Base-by-base conservation (phyloP, 2,797 vertebrate species). In the Austrolebias charrua region DNA sequence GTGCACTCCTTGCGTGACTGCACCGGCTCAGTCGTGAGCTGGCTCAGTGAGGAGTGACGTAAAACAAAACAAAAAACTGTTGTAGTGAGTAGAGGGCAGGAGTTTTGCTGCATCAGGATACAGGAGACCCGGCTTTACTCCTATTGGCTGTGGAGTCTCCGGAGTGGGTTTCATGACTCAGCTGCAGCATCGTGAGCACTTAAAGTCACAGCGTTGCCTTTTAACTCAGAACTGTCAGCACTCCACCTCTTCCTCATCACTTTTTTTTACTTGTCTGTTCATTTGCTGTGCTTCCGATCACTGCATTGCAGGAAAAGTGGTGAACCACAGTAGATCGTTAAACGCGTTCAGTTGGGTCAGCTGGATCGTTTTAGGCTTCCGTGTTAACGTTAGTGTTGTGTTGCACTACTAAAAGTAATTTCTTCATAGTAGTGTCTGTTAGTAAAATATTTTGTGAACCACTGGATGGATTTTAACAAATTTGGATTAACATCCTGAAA, bases 91-190 rank as follows among this genome's bases (percentile, higher is more conserved):
- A 58, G 66, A 79, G 79, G 66, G 11, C 49, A 43, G 56, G 52
- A 47, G 85, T 86, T 86, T 55, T 91, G 88, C 89, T 88, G 90
- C 90, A 88, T 91, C 89, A 90, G 87, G 81, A 76, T 82, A 73
- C 73, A 82, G 53, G 66, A 60, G 66, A 73, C 55, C 77, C 61
- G 29, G 83, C 86, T 85, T 75, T 2, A 3, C 63, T 69, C 79
- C 74, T 66, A 85, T 90, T 89, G 85, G 88, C 69, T 71, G 71
- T 67, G 13, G 16, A 53, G 53, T 53, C 69, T 63, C 57, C 15
- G 29, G 45, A 20, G 16, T 12, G 43, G 20, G 44, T 78, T 77
- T 68, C 66, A 63, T 89, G 90, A 89, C 83, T 91, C 88, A 86
- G 86, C 85, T 84, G 82, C 88, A 82, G 86, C 73, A 80, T 68